Evolutionary conservation across 2,797 vertebrate genomes (phyloP).

Genomic region (Etheostoma nigrum): DNA sequence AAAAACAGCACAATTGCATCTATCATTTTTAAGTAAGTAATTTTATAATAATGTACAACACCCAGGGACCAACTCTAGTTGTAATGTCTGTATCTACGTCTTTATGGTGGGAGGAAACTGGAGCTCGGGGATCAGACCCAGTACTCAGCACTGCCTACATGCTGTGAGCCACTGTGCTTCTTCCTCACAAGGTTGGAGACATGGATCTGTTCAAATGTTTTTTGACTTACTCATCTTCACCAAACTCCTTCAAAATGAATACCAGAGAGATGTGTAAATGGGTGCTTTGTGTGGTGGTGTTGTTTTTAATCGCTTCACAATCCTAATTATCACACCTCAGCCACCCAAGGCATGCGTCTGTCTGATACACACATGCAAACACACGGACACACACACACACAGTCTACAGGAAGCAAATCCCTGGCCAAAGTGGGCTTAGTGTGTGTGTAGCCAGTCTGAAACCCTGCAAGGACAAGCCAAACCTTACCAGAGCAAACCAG

Average conservation of each 20-base stretch:
- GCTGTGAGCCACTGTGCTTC: too few species aligned
- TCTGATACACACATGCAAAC: neutral
- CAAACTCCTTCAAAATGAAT: constrained; percentile 55
- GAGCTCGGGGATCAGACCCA: too few species aligned
- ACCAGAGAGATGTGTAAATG: constrained; percentile 60
- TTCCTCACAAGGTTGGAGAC: constrained; percentile 43
- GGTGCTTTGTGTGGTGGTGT: constrained; percentile 25
- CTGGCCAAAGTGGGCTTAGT: constrained; percentile 57
- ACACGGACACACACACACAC: constrained; percentile 12
- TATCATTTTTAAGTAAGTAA: constrained; percentile 2
- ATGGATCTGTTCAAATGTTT: constrained; percentile 43
- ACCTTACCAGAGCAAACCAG: constrained; percentile 65
- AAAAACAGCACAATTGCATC: constrained; percentile 38
- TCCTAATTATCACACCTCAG: constrained; percentile 62
- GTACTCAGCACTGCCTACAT: too few species aligned
- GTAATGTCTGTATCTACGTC: too few species aligned
- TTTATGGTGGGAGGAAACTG: too few species aligned
- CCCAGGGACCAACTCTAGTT: too few species aligned
- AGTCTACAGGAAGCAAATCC: constrained; percentile 45
- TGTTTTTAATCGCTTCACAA: constrained; percentile 48
- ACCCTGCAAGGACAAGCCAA: constrained; percentile 55
- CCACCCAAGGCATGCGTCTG: constrained; percentile 57
- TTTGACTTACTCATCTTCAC: constrained; percentile 63
- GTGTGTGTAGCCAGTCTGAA: constrained; percentile 60
- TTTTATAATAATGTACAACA: too few species aligned